phyloP scores from a whole-genome alignment of 2,113 vertebrate species.

The Donacobius atricapilla region DNA sequence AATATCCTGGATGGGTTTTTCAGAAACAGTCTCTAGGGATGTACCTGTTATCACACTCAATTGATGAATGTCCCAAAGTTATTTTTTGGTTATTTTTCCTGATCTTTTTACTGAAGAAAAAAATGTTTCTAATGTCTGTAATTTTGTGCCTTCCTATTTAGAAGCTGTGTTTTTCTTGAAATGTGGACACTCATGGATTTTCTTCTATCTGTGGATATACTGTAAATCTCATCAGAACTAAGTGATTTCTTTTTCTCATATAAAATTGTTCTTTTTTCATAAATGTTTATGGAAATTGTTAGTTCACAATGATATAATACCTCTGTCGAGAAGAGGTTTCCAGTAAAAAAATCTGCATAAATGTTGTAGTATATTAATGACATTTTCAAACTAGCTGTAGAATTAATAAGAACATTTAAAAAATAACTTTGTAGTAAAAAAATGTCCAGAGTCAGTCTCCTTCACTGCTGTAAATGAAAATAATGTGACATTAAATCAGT shows the following conservation, averaged over 20 bases:
- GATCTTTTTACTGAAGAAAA: background rate
- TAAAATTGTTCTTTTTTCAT: background rate
- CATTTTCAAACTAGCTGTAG: background rate
- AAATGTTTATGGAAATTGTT: background rate
- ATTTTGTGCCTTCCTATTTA: background rate
- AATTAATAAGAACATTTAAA: background rate
- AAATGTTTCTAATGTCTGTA: background rate
- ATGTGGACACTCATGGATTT: background rate
- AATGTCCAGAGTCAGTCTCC: background rate
- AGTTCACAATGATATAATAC: background rate
- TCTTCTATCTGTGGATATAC: background rate
- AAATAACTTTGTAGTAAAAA: background rate
- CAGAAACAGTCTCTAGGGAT: background rate
- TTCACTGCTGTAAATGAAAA: background rate
- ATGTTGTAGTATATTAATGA: background rate
- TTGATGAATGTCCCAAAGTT: background rate
- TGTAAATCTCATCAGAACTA: background rate
- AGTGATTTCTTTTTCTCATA: background rate
- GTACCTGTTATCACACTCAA: background rate
- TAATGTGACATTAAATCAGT: background rate
- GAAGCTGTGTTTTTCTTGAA: background rate
- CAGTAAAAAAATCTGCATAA: background rate
- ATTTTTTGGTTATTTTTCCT: accelerated
- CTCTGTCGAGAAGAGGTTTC: background rate
- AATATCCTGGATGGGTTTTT: background rate